These are phyloP conservation scores for Philereme transversata DNA, from an alignment of 2,888 invertebrate species.

Conservation along the genomic window DNA sequence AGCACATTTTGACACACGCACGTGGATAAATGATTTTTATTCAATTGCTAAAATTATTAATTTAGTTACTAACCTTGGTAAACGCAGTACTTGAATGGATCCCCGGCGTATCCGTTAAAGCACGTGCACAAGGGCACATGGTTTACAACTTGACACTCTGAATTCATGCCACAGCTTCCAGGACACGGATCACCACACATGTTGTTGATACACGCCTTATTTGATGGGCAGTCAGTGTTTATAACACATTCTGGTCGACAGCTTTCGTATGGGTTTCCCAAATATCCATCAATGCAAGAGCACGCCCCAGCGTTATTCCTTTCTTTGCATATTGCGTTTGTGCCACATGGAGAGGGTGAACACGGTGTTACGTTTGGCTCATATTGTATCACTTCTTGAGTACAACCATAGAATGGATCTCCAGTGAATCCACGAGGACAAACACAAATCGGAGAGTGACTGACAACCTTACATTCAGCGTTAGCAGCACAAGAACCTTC, in stretches of 20 bases:
- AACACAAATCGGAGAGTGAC: constrained; percentile 89
- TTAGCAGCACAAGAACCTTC: constrained; percentile 88
- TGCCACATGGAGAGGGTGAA: constrained; percentile 85
- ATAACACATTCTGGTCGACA: constrained; percentile 90
- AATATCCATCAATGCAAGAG: constrained; percentile 87
- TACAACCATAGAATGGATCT: constrained; percentile 89
- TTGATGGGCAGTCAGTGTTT: constrained; percentile 88
- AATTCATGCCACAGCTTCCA: constrained; percentile 90
- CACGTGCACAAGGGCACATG: constrained; percentile 89
- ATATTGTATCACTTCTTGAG: constrained; percentile 58
- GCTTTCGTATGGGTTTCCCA: constrained; percentile 91
- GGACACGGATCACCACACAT: constrained; percentile 91
- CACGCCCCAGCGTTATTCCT: constrained; percentile 86
- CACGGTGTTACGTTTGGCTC: constrained; percentile 80
- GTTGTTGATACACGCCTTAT: constrained; percentile 87
- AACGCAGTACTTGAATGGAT: constrained; percentile 88
- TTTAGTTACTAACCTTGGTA: constrained; percentile 64
- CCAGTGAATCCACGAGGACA: constrained; percentile 88
- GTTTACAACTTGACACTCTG: constrained; percentile 89
- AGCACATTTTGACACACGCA: no score
- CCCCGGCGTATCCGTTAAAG: constrained; percentile 87
- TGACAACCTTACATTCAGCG: constrained; percentile 90
- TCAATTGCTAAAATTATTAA: background rate
- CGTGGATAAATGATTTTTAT: no score
- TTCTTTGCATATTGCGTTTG: constrained; percentile 86